These are phyloP conservation scores for Chiloscyllium punctatum DNA, from an alignment of 2,797 vertebrate genomes.

Conservation along the genomic window DNA sequence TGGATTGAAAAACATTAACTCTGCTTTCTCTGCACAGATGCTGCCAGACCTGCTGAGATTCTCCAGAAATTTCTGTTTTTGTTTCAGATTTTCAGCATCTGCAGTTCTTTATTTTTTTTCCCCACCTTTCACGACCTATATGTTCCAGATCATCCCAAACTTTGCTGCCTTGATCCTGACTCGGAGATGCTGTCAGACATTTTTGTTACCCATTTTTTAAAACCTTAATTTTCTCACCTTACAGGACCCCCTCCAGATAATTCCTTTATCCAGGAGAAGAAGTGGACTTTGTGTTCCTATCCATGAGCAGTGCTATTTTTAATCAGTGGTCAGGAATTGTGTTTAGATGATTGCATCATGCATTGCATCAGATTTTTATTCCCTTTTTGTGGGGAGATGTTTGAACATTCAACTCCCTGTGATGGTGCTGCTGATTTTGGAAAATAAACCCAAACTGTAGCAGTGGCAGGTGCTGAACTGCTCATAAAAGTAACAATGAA, in stretches of 20 bases:
- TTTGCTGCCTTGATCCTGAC: no score
- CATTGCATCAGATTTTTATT: background rate
- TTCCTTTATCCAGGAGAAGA: background rate
- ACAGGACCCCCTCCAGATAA: background rate
- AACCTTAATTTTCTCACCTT: background rate
- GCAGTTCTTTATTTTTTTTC: no score
- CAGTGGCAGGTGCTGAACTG: background rate
- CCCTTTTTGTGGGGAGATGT: background rate
- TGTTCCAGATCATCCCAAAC: no score
- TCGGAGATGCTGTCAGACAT: no score
- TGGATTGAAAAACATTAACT: background rate
- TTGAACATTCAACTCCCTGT: background rate
- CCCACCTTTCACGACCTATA: no score
- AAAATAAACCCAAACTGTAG: background rate
- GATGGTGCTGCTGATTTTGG: background rate
- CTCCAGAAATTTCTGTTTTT: no score
- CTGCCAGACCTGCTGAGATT: no score
- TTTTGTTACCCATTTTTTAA: background rate
- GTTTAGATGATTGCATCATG: background rate
- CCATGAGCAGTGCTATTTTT: background rate
- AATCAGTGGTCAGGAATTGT: background rate
- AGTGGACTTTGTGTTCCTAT: background rate
- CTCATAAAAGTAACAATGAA: background rate
- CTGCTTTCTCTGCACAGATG: no score
- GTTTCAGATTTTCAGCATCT: no score